Base-by-base conservation (phyloP, 2,888 invertebrate genomes). In the Drosophila prostipennis region DNA sequence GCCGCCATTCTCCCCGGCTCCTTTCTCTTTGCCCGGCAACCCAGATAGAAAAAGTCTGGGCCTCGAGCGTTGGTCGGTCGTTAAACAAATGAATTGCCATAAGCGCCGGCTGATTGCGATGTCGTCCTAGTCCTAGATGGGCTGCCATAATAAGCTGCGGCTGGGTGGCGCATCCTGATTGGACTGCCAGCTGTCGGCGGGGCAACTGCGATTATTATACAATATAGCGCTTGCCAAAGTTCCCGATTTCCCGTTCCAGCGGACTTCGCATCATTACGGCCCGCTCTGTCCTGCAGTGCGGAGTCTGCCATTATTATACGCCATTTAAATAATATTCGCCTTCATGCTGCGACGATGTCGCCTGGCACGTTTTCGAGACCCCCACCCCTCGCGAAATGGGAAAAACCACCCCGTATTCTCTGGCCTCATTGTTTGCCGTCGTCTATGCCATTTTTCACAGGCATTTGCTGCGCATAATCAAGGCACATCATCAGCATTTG, bases 61-160 rank as follows among this genome's bases (percentile, higher is more conserved):
- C 73, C 75, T 23, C 26, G 53, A 43, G 51, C 73, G 65, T 34
- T 72, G 81, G 83, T 90, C 89, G 90, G 83, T 90, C 89, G 90
- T 90, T 90, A 90, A 90, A 90, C 90, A 91, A 90, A 90, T 90
- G 90, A 90, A 90, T 90, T 90, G 90, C 85, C 91, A 87, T 90
- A 90, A 84, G 87, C 84, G 78, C 74, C 77, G 83, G 81, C 80
- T 90, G 90, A 91, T 90, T 90, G 90, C 89, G 73, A 74, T 84
- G 87, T 87, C 85, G 81, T 74, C 84, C 84, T 78, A 72, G 87
- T 74, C 84, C 84, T 80, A 72, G 87, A 87, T 87, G 84, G 56
- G 79, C 84, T 74, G 57, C 77, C 68, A 81, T 84, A 77, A 84
- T 79, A 87, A 87, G 85, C 87, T 72, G 79, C 71, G 69, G 23